These are phyloP conservation scores for Calameuta filiformis DNA, from an alignment of 2,888 invertebrate genomes.

Conservation along the genomic window DNA sequence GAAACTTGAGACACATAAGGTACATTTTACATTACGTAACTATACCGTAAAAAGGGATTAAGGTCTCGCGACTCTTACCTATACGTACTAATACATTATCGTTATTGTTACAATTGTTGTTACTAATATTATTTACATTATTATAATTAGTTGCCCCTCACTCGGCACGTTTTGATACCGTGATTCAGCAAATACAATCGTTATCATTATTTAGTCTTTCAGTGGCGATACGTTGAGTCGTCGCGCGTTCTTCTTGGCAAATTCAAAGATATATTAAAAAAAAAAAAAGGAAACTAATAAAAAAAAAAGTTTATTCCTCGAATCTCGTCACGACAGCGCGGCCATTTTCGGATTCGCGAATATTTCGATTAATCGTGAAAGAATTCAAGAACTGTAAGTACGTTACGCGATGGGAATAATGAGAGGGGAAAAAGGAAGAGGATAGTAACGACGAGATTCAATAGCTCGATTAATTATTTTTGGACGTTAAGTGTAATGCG, in stretches of 20 bases:
- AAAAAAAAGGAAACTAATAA: neutral
- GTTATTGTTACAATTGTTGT: slow-evolving; percentile 16
- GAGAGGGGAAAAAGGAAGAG: too few species aligned
- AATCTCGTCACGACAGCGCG: neutral
- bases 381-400: neutral
- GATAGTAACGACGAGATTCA: neutral
- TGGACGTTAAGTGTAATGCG: neutral
- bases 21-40: slow-evolving; percentile 23
- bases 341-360: neutral
- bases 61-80: slow-evolving; percentile 5
- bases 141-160: slow-evolving; percentile 6
- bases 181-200: neutral
- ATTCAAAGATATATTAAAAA: neutral
- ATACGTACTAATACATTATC: slow-evolving; percentile 11
- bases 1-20: slow-evolving; percentile 24
- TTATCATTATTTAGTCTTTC: neutral
- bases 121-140: slow-evolving; percentile 24
- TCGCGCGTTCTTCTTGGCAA: neutral
- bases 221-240: neutral
- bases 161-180: neutral
- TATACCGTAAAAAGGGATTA: slow-evolving; percentile 9
- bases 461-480: neutral
- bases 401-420: neutral
- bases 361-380: neutral
- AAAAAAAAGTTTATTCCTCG: neutral